Conservation (phyloP, 2,797 vertebrate species). For the Meda fulgida region DNA sequence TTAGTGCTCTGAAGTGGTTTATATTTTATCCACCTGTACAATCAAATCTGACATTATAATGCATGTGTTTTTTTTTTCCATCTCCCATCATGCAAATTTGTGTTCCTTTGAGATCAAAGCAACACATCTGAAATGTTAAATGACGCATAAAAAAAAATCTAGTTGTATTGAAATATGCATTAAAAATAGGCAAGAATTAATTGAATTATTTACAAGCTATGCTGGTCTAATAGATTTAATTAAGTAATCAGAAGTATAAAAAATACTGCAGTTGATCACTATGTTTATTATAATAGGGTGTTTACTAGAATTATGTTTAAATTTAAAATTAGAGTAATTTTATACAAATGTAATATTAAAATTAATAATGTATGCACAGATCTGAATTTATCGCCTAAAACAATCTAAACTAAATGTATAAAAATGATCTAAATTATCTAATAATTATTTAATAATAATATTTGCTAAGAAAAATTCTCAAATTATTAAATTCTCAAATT, state of each 20-base stretch:
- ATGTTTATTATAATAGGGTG: too few relatives aligned
- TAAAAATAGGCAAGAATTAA: neutral
- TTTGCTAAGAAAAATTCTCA: too few relatives aligned
- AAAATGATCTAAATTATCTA: fast-evolving
- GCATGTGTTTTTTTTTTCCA: neutral
- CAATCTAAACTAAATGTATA: too few relatives aligned
- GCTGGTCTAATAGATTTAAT: neutral
- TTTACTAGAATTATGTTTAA: too few relatives aligned
- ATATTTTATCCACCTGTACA: slow-evolving; percentile 35
- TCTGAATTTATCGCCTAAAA: too few relatives aligned
- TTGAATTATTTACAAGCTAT: neutral
- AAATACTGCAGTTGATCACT: neutral
- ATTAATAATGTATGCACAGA: neutral
- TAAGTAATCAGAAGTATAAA: neutral
- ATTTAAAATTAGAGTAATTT: too few relatives aligned
- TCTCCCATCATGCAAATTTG: slow-evolving; percentile 1
- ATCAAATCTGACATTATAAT: slow-evolving; percentile 50
- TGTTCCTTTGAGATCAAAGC: slow-evolving; percentile 21
- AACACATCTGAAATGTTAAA: slow-evolving; percentile 32
- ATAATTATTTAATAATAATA: neutral
- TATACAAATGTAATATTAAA: too few relatives aligned
- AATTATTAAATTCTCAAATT: too few relatives aligned
- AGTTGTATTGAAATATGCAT: neutral
- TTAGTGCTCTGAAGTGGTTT: slow-evolving; percentile 27
- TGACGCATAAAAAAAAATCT: neutral